Base-by-base conservation (phyloP, 2,113 vertebrate genomes). In the Collichthys lucidus region DNA sequence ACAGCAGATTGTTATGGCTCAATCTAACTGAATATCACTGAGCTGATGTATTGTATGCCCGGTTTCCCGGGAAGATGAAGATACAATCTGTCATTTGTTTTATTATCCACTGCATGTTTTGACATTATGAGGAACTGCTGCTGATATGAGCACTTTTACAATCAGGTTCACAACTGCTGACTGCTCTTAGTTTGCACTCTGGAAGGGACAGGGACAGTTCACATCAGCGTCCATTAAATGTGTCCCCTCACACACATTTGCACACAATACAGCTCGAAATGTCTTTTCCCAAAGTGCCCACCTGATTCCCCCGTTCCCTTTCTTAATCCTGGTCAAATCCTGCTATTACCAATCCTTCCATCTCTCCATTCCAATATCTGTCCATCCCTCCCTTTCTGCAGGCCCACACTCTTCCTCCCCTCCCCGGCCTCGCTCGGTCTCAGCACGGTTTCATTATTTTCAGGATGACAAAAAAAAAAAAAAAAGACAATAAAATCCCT, bases 271-370 rank as follows among this genome's bases (percentile, higher is more conserved):
- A 4, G 20, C 53, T 74, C 61, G 53, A 60, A 84, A 40, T 40
- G 8, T 68, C 73, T 64, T 60, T 42, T 72, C 55, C 67, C 42
- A 12, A 57, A 88, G 56, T 74, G 71, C 46, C 61, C 84, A 84
- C 65, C 84, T 80, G 79, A 87, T 82, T 87, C 81, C 77, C 80
- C 29, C 40, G 44, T 73, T 77, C 62, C 65, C 29, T 62, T 66
- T 67, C 81, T 70, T 92, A 94, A 94, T 94, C 84, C 89, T 69
- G 57, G 67, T 66, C 80, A 93, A 94, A 93, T 93, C 91, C 88
- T 19, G 56, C 84, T 75, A 92, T 94, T 89, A 94, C 80, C 35
- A 75, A 67, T 81, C 84, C 59, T 76, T 15, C 79, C 49, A 56
- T 70, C 72, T 75, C 80, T 84, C 72, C 44, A 17, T 61, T 46